phyloP scores from a whole-genome alignment of 2,113 vertebrate genomes.

The Rhinopithecus roxellana region DNA sequence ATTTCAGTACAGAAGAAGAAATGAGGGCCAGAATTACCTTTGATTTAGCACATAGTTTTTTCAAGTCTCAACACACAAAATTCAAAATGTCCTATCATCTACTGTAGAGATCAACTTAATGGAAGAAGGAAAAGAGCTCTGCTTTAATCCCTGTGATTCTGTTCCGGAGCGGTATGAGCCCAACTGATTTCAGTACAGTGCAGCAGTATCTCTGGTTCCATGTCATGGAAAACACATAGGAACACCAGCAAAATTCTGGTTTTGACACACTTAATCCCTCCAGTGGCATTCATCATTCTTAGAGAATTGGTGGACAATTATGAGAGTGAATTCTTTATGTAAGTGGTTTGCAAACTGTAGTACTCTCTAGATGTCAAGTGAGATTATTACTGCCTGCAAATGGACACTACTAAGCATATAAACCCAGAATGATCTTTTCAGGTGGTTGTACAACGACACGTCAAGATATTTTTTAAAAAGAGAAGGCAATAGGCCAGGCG shows the following conservation, averaged over 20 bases:
- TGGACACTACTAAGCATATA: neutral
- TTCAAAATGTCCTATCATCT: neutral
- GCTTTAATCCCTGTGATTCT: neutral
- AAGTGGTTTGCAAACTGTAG: neutral
- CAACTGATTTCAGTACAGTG: neutral
- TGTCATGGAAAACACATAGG: neutral
- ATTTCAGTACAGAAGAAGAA: conserved; percentile 55
- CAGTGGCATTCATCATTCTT: neutral
- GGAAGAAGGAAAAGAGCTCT: neutral
- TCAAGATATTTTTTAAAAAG: neutral
- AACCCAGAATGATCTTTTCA: neutral
- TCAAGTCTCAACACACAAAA: neutral
- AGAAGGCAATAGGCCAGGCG: neutral
- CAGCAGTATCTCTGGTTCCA: neutral
- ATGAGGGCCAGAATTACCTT: neutral
- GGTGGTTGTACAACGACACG: neutral
- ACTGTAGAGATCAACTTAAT: neutral
- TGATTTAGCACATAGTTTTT: conserved; percentile 14
- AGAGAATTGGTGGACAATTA: neutral
- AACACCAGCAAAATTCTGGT: neutral
- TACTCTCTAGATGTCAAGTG: neutral
- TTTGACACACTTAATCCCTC: neutral
- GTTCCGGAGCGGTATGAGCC: rapidly evolving
- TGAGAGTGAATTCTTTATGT: neutral
- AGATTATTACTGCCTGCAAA: neutral